Evolutionary conservation across 2,888 invertebrate species (phyloP).

Genomic region (Agrilus biguttatus): DNA sequence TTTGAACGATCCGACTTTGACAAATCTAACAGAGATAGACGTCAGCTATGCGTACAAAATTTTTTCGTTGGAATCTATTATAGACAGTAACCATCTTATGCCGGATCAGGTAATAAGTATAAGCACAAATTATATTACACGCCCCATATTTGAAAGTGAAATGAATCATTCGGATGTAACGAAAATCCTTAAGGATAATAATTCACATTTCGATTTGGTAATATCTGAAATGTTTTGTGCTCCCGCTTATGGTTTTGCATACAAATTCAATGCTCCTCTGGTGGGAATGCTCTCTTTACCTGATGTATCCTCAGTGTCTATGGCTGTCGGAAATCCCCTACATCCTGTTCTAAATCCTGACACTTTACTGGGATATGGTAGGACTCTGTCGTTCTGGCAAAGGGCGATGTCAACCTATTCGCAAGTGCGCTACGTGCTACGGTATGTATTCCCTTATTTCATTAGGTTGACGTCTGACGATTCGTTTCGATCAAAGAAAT

Average conservation of each 20-base stretch:
- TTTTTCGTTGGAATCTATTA: not conserved
- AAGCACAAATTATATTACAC: conserved; percentile 9
- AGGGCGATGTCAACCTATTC: conserved; percentile 16
- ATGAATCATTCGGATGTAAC: conserved; percentile 12
- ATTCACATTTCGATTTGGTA: conserved; percentile 16
- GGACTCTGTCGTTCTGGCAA: conserved; percentile 31
- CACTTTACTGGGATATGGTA: conserved; percentile 17
- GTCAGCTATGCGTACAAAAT: conserved; percentile 12
- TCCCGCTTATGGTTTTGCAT: conserved; percentile 13
- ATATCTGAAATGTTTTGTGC: conserved; percentile 14
- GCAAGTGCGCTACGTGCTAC: too few species aligned
- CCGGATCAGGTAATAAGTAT: conserved; percentile 8
- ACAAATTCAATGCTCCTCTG: conserved; percentile 11
- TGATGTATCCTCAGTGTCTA: conserved; percentile 14
- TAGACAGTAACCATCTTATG: conserved; percentile 10
- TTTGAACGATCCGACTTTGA: conserved; percentile 17
- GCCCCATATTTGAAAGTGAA: conserved; percentile 9
- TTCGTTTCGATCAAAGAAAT: too few species aligned
- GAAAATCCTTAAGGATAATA: conserved; percentile 13
- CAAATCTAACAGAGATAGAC: conserved; percentile 23
- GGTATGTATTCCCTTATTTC: too few species aligned
- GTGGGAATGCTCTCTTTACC: conserved; percentile 18
- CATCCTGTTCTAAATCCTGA: conserved; percentile 19
- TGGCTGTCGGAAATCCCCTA: conserved; percentile 16
- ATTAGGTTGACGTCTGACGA: too few species aligned